Base-by-base conservation (phyloP, 2,113 vertebrate species). In the Aegithalos caudatus region DNA sequence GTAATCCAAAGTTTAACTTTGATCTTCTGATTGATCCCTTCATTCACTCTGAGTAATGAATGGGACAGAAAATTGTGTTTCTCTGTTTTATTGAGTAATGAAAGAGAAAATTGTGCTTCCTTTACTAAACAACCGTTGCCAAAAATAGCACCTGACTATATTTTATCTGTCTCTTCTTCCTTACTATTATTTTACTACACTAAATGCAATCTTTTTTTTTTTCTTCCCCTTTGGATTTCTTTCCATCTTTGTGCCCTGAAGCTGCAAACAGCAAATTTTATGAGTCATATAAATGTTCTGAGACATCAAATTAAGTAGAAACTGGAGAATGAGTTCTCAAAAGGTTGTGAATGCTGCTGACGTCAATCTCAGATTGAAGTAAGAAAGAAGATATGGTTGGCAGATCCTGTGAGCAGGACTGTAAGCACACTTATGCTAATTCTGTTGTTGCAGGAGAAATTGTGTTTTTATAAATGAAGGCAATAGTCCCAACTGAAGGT, bases 261-360 rank as follows among this genome's bases (percentile, higher is more conserved):
- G 91, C 96, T 93, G 92, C 50, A 94, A 94, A 83, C 86, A 81
- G 64, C 47, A 83, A 94, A 50, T 93, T 94, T 72, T 90, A 37
- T 98, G 98, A 98, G 88, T 98, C 97, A 97, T 81, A 72, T 81
- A 97, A 97, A 79, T 94, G 79, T 95, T 95, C 90, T 61, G 79
- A 96, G 95, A 95, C 96, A 92, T 95, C 89, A 97, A 97, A 97
- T 97, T 97, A 97, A 97, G 95, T 90, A 69, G 88, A 92, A 94
- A 95, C 82, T 85, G 84, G 90, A 96, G 93, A 96, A 96, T 96
- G 92, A 95, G 54, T 94, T 96, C 95, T 97, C 92, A 94, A 94
- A 88, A 96, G 97, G 90, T 92, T 95, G 94, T 96, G 95, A 97
- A 95, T 94, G 86, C 89, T 92, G 65, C 92, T 97, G 97, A 96